Conservation (phyloP, 1,140 invertebrate genomes). For the Drosophila leontia region DNA sequence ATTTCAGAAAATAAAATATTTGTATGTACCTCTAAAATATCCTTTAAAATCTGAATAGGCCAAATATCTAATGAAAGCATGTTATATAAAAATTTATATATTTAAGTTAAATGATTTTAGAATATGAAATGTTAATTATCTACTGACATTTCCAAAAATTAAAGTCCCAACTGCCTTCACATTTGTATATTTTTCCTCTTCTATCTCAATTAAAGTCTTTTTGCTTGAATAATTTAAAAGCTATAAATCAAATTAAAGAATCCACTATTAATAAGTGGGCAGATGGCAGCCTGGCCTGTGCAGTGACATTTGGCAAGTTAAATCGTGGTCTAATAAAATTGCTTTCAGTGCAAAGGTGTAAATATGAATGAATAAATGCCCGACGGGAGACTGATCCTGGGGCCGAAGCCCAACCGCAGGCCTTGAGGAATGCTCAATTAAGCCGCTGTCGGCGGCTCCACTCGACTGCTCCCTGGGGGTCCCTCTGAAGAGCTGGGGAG, state of each 20-base stretch:
- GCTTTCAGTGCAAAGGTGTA: slow-evolving; percentile 33
- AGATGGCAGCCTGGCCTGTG: too few relatives aligned
- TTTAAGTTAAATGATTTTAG: background rate
- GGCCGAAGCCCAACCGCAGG: slow-evolving; percentile 27
- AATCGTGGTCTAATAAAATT: slow-evolving; percentile 8
- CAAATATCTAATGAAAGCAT: too few relatives aligned
- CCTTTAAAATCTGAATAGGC: too few relatives aligned
- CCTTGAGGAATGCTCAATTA: slow-evolving; percentile 65
- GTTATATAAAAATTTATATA: too few relatives aligned
- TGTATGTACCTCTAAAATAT: background rate
- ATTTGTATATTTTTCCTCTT: background rate
- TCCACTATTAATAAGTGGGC: background rate
- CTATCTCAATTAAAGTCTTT: too few relatives aligned
- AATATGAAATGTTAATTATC: background rate
- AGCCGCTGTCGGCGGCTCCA: slow-evolving; percentile 46
- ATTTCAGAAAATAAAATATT: background rate
- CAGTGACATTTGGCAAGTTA: background rate
- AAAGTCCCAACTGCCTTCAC: background rate
- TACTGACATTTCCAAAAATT: background rate
- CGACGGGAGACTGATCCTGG: slow-evolving; percentile 15
- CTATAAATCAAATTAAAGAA: background rate
- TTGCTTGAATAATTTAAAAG: background rate
- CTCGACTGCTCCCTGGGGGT: slow-evolving; percentile 53
- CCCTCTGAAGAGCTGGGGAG: slow-evolving; percentile 2
- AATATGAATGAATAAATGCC: slow-evolving; percentile 43